These are phyloP conservation scores for Sternotherus odoratus DNA, from an alignment of 2,797 vertebrate species.

Conservation along the genomic window DNA sequence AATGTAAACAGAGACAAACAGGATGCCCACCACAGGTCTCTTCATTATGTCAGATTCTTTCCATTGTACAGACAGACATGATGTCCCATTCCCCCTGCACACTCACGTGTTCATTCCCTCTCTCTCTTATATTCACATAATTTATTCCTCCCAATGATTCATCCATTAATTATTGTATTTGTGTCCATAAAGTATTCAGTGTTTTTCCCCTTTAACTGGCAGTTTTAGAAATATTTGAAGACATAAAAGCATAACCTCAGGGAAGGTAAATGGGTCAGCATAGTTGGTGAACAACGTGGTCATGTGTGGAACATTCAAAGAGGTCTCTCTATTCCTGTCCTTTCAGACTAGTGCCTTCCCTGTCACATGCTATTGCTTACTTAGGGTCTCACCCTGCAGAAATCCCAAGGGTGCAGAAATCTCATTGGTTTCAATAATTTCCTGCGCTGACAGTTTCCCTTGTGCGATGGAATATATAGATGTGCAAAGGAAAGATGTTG, in stretches of 20 bases:
- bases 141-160: constrained; percentile 27
- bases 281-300: neutral
- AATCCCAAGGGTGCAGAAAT: neutral
- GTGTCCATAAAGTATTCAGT: constrained; percentile 20
- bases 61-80: accelerated
- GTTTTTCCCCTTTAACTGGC: neutral
- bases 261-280: neutral
- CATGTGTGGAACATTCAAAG: neutral
- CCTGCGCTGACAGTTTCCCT: neutral
- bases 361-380: neutral
- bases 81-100: neutral
- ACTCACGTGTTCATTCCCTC: neutral
- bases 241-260: neutral
- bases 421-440: neutral
- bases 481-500: neutral
- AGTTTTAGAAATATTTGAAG: neutral
- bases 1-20: neutral
- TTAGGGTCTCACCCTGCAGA: neutral
- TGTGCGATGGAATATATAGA: neutral
- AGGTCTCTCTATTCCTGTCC: neutral
- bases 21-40: neutral
- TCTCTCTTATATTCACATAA: neutral
- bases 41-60: neutral
- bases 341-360: neutral
- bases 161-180: constrained; percentile 9